These are phyloP conservation scores for Periparus ater DNA, from an alignment of 2,797 vertebrate species.

Conservation along the genomic window DNA sequence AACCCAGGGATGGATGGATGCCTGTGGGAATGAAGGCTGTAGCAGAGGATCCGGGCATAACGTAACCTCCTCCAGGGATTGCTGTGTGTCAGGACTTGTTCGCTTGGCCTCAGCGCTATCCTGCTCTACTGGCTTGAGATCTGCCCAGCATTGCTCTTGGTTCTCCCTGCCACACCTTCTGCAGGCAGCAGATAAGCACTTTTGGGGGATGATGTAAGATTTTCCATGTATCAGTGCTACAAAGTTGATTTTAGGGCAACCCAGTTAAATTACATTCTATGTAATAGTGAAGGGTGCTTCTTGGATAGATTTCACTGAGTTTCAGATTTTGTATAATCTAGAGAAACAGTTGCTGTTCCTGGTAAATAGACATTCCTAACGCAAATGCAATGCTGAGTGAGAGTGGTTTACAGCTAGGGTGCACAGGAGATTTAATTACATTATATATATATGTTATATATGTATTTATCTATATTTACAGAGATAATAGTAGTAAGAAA, in stretches of 20 bases:
- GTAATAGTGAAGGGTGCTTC: not conserved
- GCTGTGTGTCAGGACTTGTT: slow-evolving; percentile 56
- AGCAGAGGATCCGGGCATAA: not conserved
- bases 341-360: not conserved
- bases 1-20: not conserved
- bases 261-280: not conserved
- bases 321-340: not conserved
- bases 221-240: not conserved
- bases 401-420: not conserved
- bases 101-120: not conserved
- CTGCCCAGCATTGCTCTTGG: not conserved
- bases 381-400: not conserved
- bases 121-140: slow-evolving; percentile 21
- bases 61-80: not conserved
- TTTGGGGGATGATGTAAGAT: slow-evolving; percentile 16
- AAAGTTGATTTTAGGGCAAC: not conserved
- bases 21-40: slow-evolving; percentile 44
- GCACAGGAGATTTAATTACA: not conserved
- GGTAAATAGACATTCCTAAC: not conserved
- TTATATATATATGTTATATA: not conserved
- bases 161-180: slow-evolving; percentile 37
- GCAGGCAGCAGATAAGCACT: not conserved
- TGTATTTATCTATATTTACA: not conserved
- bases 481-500: not conserved
- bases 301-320: not conserved